Conservation (phyloP, 2,888 invertebrate genomes). For the Apamea epomidion region DNA sequence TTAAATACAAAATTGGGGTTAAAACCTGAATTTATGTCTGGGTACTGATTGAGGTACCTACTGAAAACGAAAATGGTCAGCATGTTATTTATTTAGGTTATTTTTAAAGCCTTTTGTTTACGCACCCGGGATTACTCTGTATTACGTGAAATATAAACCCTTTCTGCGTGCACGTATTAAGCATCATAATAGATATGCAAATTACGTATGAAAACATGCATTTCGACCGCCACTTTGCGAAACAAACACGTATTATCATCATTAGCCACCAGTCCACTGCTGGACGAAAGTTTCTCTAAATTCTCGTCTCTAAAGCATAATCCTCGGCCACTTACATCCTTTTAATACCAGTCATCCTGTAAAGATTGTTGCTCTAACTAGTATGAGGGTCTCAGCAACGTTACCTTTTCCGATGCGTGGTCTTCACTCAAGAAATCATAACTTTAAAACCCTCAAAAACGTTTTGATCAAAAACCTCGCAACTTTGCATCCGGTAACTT, state of each 20-base stretch:
- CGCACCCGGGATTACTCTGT: neutral
- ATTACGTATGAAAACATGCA: conserved; percentile 19
- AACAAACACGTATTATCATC: conserved; percentile 5
- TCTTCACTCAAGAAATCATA: conserved; percentile 32
- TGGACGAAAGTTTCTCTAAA: neutral
- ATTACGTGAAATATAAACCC: conserved; percentile 9
- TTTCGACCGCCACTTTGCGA: neutral
- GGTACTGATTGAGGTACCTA: neutral
- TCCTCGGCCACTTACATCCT: neutral
- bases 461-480: conserved; percentile 48
- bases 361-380: conserved; percentile 9
- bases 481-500: conserved; percentile 39
- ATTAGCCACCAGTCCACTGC: neutral
- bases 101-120: conserved; percentile 18
- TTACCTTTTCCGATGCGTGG: conserved; percentile 7
- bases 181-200: conserved; percentile 25
- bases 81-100: neutral
- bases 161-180: conserved; percentile 5
- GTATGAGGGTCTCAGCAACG: neutral
- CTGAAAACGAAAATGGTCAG: conserved; percentile 2
- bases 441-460: conserved; percentile 19
- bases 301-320: neutral
- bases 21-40: too few relatives aligned
- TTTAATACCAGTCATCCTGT: neutral
- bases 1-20: neutral